Conservation (phyloP, 2,888 invertebrate genomes). For the Drosophila subsilvestris region DNA sequence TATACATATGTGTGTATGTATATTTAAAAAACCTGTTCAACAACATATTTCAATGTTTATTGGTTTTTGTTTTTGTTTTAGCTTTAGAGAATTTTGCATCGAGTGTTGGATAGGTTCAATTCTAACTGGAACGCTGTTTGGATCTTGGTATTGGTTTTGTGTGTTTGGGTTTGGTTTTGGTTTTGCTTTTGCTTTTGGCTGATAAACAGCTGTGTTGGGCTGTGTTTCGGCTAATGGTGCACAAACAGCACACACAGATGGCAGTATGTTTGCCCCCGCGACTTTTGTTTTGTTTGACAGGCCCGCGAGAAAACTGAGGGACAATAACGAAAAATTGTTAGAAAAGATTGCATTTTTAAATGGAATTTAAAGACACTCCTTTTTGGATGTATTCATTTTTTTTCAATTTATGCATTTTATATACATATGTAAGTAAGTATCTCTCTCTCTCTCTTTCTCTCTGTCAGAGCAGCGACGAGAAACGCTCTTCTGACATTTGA, state of each 20-base stretch:
- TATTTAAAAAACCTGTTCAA: constrained; percentile 61
- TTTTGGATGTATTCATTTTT: constrained; percentile 41
- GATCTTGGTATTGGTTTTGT: constrained; percentile 20
- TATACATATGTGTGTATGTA: constrained; percentile 14
- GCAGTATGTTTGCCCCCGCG: constrained; percentile 18
- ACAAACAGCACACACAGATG: constrained; percentile 9
- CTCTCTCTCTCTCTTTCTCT: constrained; percentile 3
- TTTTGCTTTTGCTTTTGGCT: constrained; percentile 9
- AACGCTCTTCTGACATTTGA: constrained; percentile 72
- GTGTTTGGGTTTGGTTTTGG: constrained; percentile 2
- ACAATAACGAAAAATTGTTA: constrained; percentile 32
- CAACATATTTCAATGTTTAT: constrained; percentile 54
- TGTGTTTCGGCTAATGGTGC: constrained; percentile 20
- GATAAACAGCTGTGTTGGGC: constrained; percentile 69
- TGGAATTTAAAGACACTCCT: constrained; percentile 58
- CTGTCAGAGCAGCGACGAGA: constrained; percentile 31
- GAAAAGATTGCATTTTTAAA: constrained; percentile 58
- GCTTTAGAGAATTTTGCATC: constrained; percentile 39
- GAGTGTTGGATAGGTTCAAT: constrained; percentile 25
- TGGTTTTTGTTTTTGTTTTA: constrained; percentile 29
- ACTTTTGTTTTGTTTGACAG: constrained; percentile 39
- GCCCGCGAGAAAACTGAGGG: constrained; percentile 26
- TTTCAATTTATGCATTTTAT: constrained; percentile 55
- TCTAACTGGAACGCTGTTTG: constrained; percentile 17
- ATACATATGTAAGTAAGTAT: no score